Evolutionary conservation across 30 jellyfish, hydroid and myxozoan genomes (phyloP).

Genomic region (Aurelia sp.): DNA sequence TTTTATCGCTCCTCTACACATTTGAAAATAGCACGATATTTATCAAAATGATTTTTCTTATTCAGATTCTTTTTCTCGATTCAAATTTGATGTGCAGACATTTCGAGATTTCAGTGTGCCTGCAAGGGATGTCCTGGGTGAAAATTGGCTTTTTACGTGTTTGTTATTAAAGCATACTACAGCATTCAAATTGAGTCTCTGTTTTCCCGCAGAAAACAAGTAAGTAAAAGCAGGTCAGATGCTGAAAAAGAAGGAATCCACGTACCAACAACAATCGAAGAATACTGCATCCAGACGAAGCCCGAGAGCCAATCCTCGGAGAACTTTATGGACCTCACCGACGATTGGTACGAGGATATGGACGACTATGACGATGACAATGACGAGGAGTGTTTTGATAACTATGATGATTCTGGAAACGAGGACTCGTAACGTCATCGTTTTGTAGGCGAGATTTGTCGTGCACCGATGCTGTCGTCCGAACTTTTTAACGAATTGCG

Average conservation of each 20-base stretch:
- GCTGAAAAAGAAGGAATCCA: constrained; percentile 93
- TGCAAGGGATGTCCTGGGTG: too few relatives aligned
- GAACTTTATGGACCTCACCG: constrained; percentile 83
- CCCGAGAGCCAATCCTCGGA: constrained; percentile 90
- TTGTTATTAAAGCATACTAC: too few relatives aligned
- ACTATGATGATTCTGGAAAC: constrained; percentile 95
- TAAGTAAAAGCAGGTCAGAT: constrained; percentile 88
- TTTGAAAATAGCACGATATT: too few relatives aligned
- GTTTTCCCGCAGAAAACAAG: constrained; percentile 79
- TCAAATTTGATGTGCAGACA: too few relatives aligned
- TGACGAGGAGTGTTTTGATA: constrained; percentile 92
- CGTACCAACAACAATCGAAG: constrained; percentile 92
- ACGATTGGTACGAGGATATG: constrained; percentile 97
- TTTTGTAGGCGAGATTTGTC: constrained; percentile 11
- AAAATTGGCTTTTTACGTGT: too few relatives aligned
- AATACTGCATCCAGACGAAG: constrained; percentile 85
- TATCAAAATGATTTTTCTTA: too few relatives aligned
- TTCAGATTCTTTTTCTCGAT: too few relatives aligned
- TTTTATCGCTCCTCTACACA: too few relatives aligned
- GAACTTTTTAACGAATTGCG: too few relatives aligned
- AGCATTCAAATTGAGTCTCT: too few relatives aligned
- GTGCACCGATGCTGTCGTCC: too few relatives aligned
- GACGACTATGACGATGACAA: constrained; percentile 87
- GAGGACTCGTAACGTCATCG: constrained; percentile 70
- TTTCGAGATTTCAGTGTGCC: too few relatives aligned